phyloP scores from a whole-genome alignment of 1,140 invertebrate genomes.

The Bombus terrestris region DNA sequence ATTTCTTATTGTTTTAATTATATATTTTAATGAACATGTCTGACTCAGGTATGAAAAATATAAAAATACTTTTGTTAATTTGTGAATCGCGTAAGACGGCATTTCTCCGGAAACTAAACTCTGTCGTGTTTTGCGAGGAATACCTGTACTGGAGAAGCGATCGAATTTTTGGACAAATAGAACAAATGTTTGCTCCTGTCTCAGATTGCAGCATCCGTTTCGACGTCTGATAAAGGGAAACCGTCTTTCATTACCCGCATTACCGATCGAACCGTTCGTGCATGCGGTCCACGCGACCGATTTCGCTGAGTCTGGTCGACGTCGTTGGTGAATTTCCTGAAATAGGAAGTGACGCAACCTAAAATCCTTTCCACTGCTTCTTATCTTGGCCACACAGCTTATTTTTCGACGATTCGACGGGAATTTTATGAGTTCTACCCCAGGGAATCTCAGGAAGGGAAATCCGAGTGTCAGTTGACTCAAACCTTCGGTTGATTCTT shows the following conservation, averaged over 20 bases:
- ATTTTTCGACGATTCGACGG: constrained; percentile 39
- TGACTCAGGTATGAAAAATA: too few relatives aligned
- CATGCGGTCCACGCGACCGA: constrained; percentile 44
- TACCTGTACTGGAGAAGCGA: background rate
- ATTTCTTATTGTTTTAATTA: too few relatives aligned
- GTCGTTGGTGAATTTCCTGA: constrained; percentile 45
- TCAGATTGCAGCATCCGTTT: background rate
- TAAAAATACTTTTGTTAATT: too few relatives aligned
- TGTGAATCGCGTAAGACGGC: too few relatives aligned
- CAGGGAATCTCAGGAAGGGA: background rate
- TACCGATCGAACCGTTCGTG: constrained; percentile 48
- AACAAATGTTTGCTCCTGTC: background rate
- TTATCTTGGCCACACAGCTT: background rate
- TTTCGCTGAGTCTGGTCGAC: constrained; percentile 62
- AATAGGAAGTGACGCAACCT: constrained; percentile 45
- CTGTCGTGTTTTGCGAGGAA: too few relatives aligned
- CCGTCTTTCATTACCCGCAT: constrained; percentile 46
- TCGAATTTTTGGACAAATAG: constrained; percentile 9
- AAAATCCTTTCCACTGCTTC: background rate
- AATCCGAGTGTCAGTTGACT: background rate
- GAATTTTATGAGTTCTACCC: constrained; percentile 3
- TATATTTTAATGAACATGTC: too few relatives aligned
- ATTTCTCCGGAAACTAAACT: too few relatives aligned
- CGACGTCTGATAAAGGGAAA: constrained; percentile 39
- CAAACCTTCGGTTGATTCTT: too few relatives aligned